These are phyloP conservation scores for Anolis carolinensis DNA, from an alignment of 2,113 vertebrate species.

Conservation along the genomic window DNA sequence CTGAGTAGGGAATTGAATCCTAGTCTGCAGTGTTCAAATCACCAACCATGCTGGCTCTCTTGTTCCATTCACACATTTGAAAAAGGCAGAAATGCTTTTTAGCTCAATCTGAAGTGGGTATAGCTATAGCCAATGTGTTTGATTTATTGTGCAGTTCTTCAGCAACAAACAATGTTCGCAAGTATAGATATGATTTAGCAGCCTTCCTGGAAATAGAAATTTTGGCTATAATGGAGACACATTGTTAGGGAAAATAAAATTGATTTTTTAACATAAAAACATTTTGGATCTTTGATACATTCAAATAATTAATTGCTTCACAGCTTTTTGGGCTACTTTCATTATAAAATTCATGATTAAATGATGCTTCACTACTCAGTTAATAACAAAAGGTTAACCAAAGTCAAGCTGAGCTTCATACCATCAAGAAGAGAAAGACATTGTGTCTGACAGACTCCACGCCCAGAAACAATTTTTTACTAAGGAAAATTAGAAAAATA, in stretches of 20 bases:
- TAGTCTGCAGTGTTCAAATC: not conserved
- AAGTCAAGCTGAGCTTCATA: slow-evolving; percentile 22
- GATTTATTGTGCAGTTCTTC: slow-evolving; percentile 26
- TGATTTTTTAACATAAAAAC: not conserved
- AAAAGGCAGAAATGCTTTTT: not conserved
- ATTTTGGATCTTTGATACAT: not conserved
- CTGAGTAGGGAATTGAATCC: too few species aligned
- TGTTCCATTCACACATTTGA: not conserved
- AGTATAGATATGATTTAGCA: slow-evolving; percentile 6
- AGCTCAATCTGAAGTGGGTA: not conserved
- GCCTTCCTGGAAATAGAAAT: slow-evolving; percentile 9
- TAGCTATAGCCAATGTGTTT: not conserved
- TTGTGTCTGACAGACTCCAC: not conserved
- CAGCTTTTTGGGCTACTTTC: slow-evolving; percentile 30
- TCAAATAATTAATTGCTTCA: slow-evolving; percentile 33
- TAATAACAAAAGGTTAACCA: slow-evolving; percentile 41
- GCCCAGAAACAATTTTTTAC: not conserved
- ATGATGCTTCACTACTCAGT: slow-evolving; percentile 31
- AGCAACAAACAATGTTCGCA: not conserved
- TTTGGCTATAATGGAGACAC: not conserved
- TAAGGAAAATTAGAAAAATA: not conserved
- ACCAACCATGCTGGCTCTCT: not conserved
- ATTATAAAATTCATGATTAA: slow-evolving; percentile 46
- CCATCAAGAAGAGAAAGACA: not conserved
- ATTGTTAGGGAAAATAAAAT: not conserved